These are phyloP conservation scores for Puntigrus tetrazona DNA, from an alignment of 2,113 vertebrate genomes.

Conservation along the genomic window DNA sequence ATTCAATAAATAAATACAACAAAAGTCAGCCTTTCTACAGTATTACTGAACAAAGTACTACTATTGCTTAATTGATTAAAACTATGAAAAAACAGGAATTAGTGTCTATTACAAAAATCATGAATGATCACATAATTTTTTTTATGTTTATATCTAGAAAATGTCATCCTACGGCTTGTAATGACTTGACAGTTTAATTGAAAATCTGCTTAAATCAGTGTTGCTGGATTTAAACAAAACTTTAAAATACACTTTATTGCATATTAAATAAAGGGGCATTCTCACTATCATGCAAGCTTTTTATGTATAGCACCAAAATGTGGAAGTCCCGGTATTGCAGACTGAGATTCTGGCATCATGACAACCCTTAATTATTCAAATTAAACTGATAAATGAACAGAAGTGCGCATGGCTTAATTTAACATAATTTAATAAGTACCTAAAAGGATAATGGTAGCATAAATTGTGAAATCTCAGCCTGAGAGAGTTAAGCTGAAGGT, in stretches of 20 bases:
- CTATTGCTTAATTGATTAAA: too few species aligned
- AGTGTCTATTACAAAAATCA: neutral
- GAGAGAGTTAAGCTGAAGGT: conserved; percentile 51
- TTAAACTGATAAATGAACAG: neutral
- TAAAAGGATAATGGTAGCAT: conserved; percentile 5
- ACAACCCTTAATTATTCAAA: neutral
- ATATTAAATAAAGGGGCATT: neutral
- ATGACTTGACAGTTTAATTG: neutral
- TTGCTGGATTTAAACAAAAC: neutral
- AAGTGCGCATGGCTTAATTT: conserved; percentile 8
- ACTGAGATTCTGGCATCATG: neutral
- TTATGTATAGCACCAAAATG: neutral
- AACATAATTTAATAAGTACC: neutral
- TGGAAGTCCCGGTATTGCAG: neutral
- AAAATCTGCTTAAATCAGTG: neutral
- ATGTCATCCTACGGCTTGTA: neutral
- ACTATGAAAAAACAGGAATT: neutral
- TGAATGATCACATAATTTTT: neutral
- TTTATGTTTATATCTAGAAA: neutral
- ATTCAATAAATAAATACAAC: neutral
- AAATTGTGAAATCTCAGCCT: conserved; percentile 26
- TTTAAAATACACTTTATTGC: neutral
- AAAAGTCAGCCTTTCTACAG: neutral
- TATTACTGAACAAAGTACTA: neutral
- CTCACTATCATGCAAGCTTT: neutral